These are phyloP conservation scores for Scaptomyza graminum DNA, from an alignment of 1,140 invertebrate genomes.

Conservation along the genomic window DNA sequence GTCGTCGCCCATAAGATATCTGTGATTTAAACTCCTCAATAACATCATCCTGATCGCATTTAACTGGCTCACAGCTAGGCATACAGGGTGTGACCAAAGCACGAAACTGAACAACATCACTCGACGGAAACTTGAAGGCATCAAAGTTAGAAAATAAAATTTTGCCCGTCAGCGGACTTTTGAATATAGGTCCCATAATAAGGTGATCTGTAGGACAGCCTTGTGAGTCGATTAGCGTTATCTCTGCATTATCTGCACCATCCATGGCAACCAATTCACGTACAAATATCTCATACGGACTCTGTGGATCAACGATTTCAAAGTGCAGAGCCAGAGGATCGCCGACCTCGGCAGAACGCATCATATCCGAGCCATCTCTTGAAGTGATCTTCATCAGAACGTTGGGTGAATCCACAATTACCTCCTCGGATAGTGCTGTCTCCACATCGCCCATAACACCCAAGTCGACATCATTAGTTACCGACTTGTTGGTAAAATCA, in stretches of 20 bases:
- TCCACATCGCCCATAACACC: constrained; percentile 94
- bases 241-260: constrained; percentile 95
- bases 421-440: constrained; percentile 91
- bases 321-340: constrained; percentile 96
- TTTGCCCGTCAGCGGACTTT: constrained; percentile 91
- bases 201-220: constrained; percentile 96
- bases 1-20: constrained; percentile 89
- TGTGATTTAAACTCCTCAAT: constrained; percentile 91
- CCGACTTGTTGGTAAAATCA: constrained; percentile 96
- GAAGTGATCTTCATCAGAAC: constrained; percentile 97
- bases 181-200: constrained; percentile 95
- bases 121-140: constrained; percentile 98
- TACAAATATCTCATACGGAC: constrained; percentile 97
- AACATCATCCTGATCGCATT: constrained; percentile 91
- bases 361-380: constrained; percentile 89
- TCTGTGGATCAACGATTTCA: constrained; percentile 95
- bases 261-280: constrained; percentile 97
- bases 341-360: constrained; percentile 92
- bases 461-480: constrained; percentile 95
- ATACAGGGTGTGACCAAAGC: constrained; percentile 96
- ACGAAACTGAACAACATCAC: constrained; percentile 96
- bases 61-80: constrained; percentile 94
- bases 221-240: constrained; percentile 94
- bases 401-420: constrained; percentile 95
- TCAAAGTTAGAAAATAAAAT: constrained; percentile 96